Conservation (phyloP, 2,888 invertebrate species). For the Pardosa pseudoannulata region DNA sequence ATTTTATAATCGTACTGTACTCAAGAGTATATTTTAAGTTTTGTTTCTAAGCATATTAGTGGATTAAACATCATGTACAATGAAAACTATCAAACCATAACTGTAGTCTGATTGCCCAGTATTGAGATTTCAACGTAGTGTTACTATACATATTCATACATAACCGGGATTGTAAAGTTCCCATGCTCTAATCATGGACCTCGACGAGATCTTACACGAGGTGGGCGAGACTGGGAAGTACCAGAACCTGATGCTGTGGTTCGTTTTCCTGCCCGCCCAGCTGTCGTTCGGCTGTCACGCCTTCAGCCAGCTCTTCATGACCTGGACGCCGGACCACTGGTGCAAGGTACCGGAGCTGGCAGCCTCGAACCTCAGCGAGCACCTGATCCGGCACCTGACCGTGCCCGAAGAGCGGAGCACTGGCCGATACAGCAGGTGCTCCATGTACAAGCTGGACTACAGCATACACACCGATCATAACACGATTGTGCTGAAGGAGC, state of each 20-base stretch:
- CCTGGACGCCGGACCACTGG: slow-evolving; percentile 81
- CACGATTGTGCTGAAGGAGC: slow-evolving; percentile 58
- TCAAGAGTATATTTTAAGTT: no score
- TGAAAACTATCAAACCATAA: no score
- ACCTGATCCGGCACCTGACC: slow-evolving; percentile 55
- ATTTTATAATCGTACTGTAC: no score
- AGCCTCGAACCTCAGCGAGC: slow-evolving; percentile 58
- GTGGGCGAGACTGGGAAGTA: slow-evolving; percentile 81
- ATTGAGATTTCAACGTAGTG: no score
- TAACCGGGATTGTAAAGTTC: no score
- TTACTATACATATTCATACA: no score
- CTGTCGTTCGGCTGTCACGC: slow-evolving; percentile 90
- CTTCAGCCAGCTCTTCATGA: slow-evolving; percentile 82
- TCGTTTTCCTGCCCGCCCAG: slow-evolving; percentile 80
- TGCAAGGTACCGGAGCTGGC: slow-evolving; percentile 84
- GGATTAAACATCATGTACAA: no score
- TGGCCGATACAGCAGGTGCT: slow-evolving; percentile 40
- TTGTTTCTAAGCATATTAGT: no score
- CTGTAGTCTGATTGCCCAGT: no score
- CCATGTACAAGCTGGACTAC: slow-evolving; percentile 66
- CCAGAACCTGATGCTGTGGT: slow-evolving; percentile 78
- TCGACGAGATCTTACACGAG: slow-evolving; percentile 80
- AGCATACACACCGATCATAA: slow-evolving; percentile 58
- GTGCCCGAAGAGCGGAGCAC: slow-evolving; percentile 23
- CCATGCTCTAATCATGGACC: slow-evolving; percentile 79